phyloP scores from a whole-genome alignment of 1,140 invertebrate species.

The Amphibalanus amphitrite region DNA sequence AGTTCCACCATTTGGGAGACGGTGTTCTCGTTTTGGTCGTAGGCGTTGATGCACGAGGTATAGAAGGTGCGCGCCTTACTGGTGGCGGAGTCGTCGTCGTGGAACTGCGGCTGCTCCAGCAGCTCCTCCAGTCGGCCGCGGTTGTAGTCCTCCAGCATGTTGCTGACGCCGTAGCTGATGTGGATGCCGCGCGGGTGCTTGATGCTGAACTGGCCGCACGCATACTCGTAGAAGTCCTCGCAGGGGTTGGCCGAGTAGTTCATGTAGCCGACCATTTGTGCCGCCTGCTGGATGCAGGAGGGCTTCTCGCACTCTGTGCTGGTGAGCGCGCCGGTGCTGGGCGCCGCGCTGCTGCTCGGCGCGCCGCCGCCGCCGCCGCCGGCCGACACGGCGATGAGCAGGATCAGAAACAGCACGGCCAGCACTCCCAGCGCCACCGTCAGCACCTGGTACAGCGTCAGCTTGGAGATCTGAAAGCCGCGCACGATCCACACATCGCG shows the following conservation, averaged over 20 bases:
- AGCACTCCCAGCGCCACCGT: background rate
- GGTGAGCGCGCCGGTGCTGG: background rate
- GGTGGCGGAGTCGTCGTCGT: conserved; percentile 3
- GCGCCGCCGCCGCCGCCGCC: background rate
- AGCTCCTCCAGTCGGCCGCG: conserved; percentile 4
- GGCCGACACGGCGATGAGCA: background rate
- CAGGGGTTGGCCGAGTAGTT: conserved; percentile 3
- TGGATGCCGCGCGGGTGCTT: background rate
- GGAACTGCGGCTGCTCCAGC: background rate
- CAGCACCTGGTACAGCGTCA: conserved; percentile 4
- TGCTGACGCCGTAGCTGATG: conserved; percentile 3
- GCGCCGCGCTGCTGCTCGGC: background rate
- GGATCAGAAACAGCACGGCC: background rate
- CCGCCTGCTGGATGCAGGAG: background rate
- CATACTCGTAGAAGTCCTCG: conserved; percentile 2
- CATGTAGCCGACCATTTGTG: conserved; percentile 3
- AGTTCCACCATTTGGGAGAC: background rate
- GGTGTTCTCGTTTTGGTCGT: background rate
- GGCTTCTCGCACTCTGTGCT: background rate
- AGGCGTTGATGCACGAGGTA: background rate
- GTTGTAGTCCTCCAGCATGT: conserved; percentile 4
- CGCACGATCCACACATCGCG: conserved; percentile 1
- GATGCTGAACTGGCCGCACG: conserved; percentile 5
- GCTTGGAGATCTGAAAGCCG: background rate
- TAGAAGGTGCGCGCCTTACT: conserved; percentile 4